These are phyloP conservation scores for Chelon auratus DNA, from an alignment of 2,797 vertebrate species.

Conservation along the genomic window DNA sequence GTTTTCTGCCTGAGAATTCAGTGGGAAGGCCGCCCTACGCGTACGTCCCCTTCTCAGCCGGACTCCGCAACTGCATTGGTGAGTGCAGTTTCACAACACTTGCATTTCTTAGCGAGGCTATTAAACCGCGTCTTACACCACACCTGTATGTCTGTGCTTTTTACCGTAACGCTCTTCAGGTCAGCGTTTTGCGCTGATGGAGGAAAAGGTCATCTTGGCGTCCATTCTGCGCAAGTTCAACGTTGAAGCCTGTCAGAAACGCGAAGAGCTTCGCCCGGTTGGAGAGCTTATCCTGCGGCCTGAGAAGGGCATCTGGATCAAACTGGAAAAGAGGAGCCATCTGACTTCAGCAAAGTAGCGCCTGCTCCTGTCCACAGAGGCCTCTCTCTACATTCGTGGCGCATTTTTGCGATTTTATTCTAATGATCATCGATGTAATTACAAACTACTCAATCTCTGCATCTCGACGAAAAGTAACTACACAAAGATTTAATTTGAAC, in stretches of 20 bases:
- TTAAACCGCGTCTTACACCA: background rate
- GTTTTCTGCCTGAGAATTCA: slow-evolving; percentile 90
- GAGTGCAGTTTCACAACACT: slow-evolving; percentile 10
- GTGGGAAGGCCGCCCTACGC: slow-evolving; percentile 88
- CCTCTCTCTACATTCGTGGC: too few species aligned
- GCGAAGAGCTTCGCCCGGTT: slow-evolving; percentile 84
- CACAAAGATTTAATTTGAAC: too few species aligned
- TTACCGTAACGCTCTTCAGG: slow-evolving; percentile 76
- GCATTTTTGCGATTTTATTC: too few species aligned
- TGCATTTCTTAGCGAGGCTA: background rate
- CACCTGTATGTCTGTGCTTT: background rate
- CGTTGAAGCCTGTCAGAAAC: slow-evolving; percentile 87
- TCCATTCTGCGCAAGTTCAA: slow-evolving; percentile 88
- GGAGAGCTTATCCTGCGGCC: slow-evolving; percentile 93
- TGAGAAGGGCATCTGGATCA: slow-evolving; percentile 89
- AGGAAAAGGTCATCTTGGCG: slow-evolving; percentile 92
- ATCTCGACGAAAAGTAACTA: too few species aligned
- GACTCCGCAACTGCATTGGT: slow-evolving; percentile 97
- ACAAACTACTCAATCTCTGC: too few species aligned
- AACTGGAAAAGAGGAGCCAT: slow-evolving; percentile 83
- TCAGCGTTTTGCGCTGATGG: slow-evolving; percentile 94
- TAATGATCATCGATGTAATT: too few species aligned
- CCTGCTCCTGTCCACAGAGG: background rate
- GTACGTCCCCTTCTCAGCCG: slow-evolving; percentile 95
- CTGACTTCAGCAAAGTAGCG: slow-evolving; percentile 5